Evolutionary conservation across 2,888 invertebrate species (phyloP), one percentile per base, ranked within the genome.

Genomic region (Ypsolopha scabrella): DNA sequence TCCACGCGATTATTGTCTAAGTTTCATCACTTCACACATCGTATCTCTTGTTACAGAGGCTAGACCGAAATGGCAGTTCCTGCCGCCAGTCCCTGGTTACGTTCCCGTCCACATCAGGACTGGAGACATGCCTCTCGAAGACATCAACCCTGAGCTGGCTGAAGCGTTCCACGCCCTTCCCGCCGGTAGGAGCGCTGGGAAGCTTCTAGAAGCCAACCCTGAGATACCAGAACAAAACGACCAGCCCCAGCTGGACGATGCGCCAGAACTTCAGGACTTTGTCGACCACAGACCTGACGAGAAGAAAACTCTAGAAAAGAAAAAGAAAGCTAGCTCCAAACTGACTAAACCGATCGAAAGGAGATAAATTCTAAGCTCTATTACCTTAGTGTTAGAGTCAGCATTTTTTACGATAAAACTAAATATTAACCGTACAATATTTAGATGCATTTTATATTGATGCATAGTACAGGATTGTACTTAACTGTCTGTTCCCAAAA

Each of bases 101-200:
- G 90, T 94, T 51, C 94, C 94, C 7, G 94, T 94, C 53, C 94
- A 93, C 76, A 94, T 94, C 65, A 89, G 93, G 49, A 79, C 90
- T 44, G 94, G 93, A 2, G 90, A 94, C 75, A 92, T 92, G 24
- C 92, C 94, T 0, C 80, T 94, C 13, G 90, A 90, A 62, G 90
- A 93, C 56, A 92, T 94, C 63, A 91, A 93, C 80, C 89, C 89
- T 43, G 90, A 90, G 44, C 73, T 94, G 53, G 93, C 93, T 0
- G 92, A 91, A 64, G 94, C 94, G 24, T 94, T 94, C 80, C 89
- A 90, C 68, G 91, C 75, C 0, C 60, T 86, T 1, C 83, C 86
- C 0, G 75, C 78, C 0, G 87, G 87, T 4, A 65, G 87, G 37
- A 87, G 87, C 61, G 85, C 72, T 7, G 76, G 75, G 14, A 82